Conservation (phyloP, 2,113 vertebrate species). For the Mustela lutreola region DNA sequence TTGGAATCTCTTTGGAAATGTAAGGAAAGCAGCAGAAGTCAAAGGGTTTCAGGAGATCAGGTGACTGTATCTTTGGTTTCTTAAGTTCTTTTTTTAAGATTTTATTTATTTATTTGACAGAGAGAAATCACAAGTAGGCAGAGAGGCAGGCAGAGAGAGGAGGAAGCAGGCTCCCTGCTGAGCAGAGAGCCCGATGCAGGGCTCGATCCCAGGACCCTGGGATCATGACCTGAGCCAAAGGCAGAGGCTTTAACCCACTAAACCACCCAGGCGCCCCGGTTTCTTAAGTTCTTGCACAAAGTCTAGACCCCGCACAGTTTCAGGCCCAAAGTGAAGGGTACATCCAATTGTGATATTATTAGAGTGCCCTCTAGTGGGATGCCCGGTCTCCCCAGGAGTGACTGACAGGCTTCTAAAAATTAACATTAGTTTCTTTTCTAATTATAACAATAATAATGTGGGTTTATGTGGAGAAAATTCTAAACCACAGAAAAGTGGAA, state of each 20-base stretch:
- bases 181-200: too few species aligned
- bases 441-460: neutral
- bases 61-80: neutral
- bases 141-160: too few species aligned
- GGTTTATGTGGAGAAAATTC: constrained; percentile 11
- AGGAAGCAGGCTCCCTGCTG: too few species aligned
- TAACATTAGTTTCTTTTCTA: constrained; percentile 33
- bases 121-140: too few species aligned
- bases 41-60: constrained; percentile 26
- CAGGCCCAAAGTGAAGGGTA: neutral
- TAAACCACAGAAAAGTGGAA: constrained; percentile 23
- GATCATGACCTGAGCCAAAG: too few species aligned
- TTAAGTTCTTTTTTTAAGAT: neutral
- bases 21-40: neutral
- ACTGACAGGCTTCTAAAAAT: constrained; percentile 16
- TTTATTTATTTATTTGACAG: too few species aligned
- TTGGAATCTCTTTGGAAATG: constrained; percentile 3
- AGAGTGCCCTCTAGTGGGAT: neutral
- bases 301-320: neutral
- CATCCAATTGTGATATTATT: neutral
- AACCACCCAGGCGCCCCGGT: neutral
- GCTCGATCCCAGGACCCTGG: too few species aligned
- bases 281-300: constrained; percentile 11
- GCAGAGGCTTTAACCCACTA: too few species aligned
- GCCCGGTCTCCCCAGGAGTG: neutral